Percentiles rank a stretch among this genome's conserved stretches.
phyloP scores from a whole-genome alignment of 2,113 vertebrate genomes.

The Calyptomena viridis region DNA sequence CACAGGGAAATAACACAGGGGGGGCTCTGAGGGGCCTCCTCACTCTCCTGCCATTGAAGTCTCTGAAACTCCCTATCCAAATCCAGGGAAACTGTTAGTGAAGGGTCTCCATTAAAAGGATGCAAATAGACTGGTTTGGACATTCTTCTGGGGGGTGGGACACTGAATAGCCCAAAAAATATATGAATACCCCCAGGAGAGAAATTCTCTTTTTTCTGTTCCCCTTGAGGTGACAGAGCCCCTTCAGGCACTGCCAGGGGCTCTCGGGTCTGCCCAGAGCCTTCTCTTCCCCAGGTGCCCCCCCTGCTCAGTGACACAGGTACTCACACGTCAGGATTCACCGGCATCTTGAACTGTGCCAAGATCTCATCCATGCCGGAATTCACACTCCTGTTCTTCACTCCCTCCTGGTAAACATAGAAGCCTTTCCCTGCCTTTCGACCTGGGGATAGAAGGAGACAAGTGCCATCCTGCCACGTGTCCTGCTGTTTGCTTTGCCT shows the following conservation, averaged over 20 bases:
- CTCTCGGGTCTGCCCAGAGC: background rate
- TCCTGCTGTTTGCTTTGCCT: accelerated
- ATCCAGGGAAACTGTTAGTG: too few relatives aligned
- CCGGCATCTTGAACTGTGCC: conserved; percentile 76
- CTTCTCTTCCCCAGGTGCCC: background rate
- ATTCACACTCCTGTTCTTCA: conserved; percentile 83
- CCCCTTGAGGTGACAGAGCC: too few relatives aligned
- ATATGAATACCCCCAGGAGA: too few relatives aligned
- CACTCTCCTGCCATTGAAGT: too few relatives aligned
- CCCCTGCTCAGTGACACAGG: background rate
- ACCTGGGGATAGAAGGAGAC: conserved; percentile 66
- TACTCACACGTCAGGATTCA: conserved; percentile 87
- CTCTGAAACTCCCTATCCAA: too few relatives aligned
- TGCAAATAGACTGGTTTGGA: too few relatives aligned
- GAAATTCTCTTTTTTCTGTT: too few relatives aligned
- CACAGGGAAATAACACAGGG: too few relatives aligned
- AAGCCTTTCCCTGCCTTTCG: conserved; percentile 95
- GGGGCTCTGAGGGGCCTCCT: too few relatives aligned
- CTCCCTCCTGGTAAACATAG: conserved; percentile 87
- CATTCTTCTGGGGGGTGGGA: too few relatives aligned
- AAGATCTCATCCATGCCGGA: conserved; percentile 83
- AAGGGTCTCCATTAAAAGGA: too few relatives aligned
- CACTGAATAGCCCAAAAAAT: too few relatives aligned
- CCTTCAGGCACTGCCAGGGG: background rate
- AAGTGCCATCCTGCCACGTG: background rate